A percentile compares a stretch with the other conserved stretches of the same genome.
phyloP scores from a whole-genome alignment of 2,113 vertebrate genomes.

The Cheirogaleus medius region DNA sequence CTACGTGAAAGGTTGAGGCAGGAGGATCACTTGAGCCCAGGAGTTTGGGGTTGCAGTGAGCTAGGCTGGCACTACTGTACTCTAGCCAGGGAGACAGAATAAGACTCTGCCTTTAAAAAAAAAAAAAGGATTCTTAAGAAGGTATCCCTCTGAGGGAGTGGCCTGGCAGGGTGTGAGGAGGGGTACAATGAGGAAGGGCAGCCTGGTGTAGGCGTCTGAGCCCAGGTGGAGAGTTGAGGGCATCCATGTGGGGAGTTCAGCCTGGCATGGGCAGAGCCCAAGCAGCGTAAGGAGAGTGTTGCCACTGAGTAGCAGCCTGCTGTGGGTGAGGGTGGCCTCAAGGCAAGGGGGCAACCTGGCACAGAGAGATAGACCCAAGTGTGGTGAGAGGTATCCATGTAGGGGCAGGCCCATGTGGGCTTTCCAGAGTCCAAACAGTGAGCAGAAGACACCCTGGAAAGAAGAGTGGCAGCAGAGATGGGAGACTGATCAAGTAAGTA shows the following conservation, averaged over 20 bases:
- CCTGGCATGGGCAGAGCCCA: not conserved
- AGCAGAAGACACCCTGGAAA: not conserved
- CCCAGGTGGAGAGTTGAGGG: not conserved
- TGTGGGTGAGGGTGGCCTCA: not conserved
- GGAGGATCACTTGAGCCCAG: no score
- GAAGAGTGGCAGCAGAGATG: not conserved
- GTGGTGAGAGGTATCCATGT: not conserved
- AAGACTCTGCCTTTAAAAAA: no score
- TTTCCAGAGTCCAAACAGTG: not conserved
- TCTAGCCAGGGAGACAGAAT: no score
- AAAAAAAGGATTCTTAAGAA: no score
- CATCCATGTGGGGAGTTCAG: not conserved
- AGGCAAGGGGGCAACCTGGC: not conserved
- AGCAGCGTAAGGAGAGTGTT: not conserved
- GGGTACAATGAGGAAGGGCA: not conserved
- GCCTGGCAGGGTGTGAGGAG: not conserved
- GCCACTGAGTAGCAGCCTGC: not conserved
- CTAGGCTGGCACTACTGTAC: no score
- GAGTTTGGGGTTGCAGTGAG: no score
- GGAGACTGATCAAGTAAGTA: not conserved
- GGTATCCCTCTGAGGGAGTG: no score
- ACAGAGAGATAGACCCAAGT: not conserved
- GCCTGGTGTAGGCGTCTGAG: no score
- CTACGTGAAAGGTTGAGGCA: no score
- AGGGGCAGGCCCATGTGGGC: no score